Base-by-base conservation (phyloP, 2,113 vertebrate species). In the Cyanocitta stelleri region DNA sequence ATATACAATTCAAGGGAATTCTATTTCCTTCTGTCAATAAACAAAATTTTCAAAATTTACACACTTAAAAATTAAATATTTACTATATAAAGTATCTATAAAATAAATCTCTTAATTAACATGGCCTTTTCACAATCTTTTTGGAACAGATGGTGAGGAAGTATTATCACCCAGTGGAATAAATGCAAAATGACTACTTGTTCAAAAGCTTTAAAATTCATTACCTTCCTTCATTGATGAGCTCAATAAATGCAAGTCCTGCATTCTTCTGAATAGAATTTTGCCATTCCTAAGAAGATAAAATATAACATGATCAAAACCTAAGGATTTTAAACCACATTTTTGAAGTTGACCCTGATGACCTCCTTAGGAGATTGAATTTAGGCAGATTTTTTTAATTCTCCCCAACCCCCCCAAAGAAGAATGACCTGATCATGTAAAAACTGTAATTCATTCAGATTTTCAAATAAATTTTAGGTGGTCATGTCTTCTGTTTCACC, bases 221-320 rank as follows among this genome's bases (percentile, higher is more conserved):
- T 98, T 98, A 99, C 99, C 99, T 99, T 98, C 99, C 99, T 98
- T 99, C 99, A 94, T 99, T 99, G 98, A 99, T 99, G 85, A 99
- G 98, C 95, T 99, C 99, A 95, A 99, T 99, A 97, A 99, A 99
- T 69, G 99, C 99, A 96, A 99, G 98, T 89, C 99, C 99, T 90
- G 99, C 99, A 85, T 99, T 99, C 98, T 99, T 99, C 98, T 99
- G 99, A 97, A 99, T 99, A 56, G 99, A 99, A 97, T 99, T 99
- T 97, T 99, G 99, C 99, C 99, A 99, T 96, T 99, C 99, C 99
- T 99, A 97, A 96, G 98, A 98, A 78, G 58, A 97, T 67, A 98
- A 96, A 97, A 54, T 90, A 97, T 77, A 97, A 97, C 39, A 92
- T 90, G 41, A 94, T 97, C 93, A 97, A 95, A 90, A 97, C 33